Evolutionary conservation across 2,888 invertebrate species (phyloP).

Genomic region (Eristalis tenax): DNA sequence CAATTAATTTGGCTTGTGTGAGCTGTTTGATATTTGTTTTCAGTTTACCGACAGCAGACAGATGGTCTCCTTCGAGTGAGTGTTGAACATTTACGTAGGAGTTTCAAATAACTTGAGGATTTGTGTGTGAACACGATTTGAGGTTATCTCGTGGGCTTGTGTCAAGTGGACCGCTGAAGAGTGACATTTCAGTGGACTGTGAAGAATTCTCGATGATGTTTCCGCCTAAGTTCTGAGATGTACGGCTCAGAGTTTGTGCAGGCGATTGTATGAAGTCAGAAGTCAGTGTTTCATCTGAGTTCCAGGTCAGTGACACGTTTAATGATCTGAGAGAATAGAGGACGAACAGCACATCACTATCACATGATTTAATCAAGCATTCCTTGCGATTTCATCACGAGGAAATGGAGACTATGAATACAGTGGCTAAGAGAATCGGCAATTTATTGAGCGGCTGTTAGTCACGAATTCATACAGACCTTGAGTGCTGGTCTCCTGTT

Average conservation of each 20-base stretch:
- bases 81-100: not conserved
- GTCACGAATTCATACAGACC: too few relatives aligned
- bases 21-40: conserved; percentile 4
- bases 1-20: not conserved
- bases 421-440: not conserved
- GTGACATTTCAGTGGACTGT: not conserved
- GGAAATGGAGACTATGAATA: not conserved
- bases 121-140: not conserved
- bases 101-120: conserved; percentile 3
- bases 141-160: not conserved
- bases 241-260: not conserved
- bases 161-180: not conserved
- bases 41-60: conserved; percentile 7
- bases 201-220: not conserved
- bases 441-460: not conserved
- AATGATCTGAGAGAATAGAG: not conserved
- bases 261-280: not conserved
- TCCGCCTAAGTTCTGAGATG: not conserved
- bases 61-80: conserved; percentile 3
- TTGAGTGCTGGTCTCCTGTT: too few relatives aligned
- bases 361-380: not conserved
- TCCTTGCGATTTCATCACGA: not conserved
- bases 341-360: not conserved
- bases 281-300: not conserved
- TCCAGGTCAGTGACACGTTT: not conserved